Evolutionary conservation across 2,113 vertebrate species (phyloP).

Genomic region (Spermophilus dauricus): DNA sequence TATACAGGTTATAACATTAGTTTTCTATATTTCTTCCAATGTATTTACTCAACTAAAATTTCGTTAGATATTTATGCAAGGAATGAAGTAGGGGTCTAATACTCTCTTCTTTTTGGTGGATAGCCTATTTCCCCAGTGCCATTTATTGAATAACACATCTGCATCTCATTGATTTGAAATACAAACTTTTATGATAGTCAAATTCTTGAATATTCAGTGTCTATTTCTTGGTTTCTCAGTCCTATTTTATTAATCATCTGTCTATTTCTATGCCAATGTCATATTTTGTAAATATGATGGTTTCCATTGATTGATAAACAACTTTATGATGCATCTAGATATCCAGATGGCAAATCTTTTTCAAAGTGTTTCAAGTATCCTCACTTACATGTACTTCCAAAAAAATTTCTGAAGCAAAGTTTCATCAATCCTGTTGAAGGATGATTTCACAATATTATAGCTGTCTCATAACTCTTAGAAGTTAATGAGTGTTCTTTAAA

Average conservation of each 20-base stretch:
- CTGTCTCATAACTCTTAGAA: background rate
- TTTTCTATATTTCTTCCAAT: background rate
- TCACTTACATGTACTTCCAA: background rate
- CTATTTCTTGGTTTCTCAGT: background rate
- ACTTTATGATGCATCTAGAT: background rate
- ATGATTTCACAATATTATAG: background rate
- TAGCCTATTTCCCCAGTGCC: background rate
- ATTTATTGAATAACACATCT: background rate
- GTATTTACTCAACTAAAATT: background rate
- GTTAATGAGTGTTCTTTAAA: background rate
- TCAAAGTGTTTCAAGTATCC: background rate
- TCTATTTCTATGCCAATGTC: background rate
- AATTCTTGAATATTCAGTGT: background rate
- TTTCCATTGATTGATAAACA: background rate
- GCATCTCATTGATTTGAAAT: conserved; percentile 23
- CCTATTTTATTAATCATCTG: background rate
- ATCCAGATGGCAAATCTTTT: background rate
- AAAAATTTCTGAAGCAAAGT: conserved; percentile 16
- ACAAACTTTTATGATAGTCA: background rate
- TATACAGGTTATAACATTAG: background rate
- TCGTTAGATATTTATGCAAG: background rate
- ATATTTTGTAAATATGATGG: background rate
- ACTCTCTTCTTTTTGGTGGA: background rate
- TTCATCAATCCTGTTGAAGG: background rate
- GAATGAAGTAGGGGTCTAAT: background rate